Base-by-base conservation (phyloP, 2,888 invertebrate genomes). In the Rhopalosiphum nymphaeae region DNA sequence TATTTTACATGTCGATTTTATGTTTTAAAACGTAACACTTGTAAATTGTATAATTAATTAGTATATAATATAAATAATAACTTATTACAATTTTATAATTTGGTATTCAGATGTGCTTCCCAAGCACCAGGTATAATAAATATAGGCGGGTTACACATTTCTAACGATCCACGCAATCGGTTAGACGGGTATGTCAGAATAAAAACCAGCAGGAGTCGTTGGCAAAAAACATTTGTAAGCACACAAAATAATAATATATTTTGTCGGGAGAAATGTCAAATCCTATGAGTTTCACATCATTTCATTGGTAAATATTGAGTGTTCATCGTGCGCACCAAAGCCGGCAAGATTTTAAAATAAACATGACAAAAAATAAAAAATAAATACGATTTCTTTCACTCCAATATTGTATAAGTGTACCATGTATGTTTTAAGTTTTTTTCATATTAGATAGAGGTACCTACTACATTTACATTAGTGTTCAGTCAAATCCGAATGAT, bases 281-380 rank as follows among this genome's bases (percentile, higher is more conserved):
- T 57, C 85, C 21, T n/a, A 44, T 25, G 91, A 46, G 57, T 57
- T 91, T 85, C 44, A 46, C 56, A 56, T 91, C 56, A 56, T 53
- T 53, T 85, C 56, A 57, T 36, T 25, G 29, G 26, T 44, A 61
- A 29, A 89, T 36, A 44, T 44, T 53, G 57, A 42, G 89, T 3
- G 29, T 89, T 16, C 26, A n/a, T 26, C 3, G 36, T 10, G 3
- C 21, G 3, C 61, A 29, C 46, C 61, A 46, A n/a, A 78, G 25
- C 21, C 44, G 42, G 53, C 10, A 42, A 84, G 84, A 53, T 56
- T 29, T 91, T 25, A 56, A 84, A 84, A 53, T 29, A 53, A 36
- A 4, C 11, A 25, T 13, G 49, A 44, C 13, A 29, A 86, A 29
- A 89, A 89, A 46, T n/a, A 46, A 78, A 29, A n/a, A 36, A 78